phyloP scores from a whole-genome alignment of 2,797 vertebrate species.

The Smutsia temminckii region DNA sequence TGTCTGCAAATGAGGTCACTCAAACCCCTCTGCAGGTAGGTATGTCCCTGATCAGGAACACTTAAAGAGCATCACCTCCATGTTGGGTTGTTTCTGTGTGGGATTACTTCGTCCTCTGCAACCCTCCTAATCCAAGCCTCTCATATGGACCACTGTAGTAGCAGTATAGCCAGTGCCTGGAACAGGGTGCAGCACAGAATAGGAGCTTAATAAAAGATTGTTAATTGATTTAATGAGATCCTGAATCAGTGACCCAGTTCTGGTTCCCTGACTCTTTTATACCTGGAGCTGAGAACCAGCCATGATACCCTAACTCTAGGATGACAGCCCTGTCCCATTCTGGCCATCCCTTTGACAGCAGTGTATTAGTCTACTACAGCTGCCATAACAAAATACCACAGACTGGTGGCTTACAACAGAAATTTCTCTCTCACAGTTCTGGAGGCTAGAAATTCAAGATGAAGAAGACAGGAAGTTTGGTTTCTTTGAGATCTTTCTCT shows the following conservation, averaged over 20 bases:
- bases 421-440: background rate
- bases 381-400: background rate
- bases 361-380: background rate
- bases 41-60: background rate
- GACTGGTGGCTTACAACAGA: background rate
- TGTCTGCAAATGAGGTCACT: background rate
- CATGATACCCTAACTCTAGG: background rate
- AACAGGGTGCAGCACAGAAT: background rate
- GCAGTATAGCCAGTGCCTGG: background rate
- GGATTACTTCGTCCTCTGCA: background rate
- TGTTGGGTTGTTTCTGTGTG: background rate
- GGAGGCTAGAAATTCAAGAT: background rate
- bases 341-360: background rate
- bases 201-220: background rate
- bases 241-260: background rate
- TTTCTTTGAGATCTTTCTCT: background rate
- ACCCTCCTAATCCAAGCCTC: background rate
- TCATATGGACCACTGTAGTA: background rate
- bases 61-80: background rate
- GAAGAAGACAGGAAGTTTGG: background rate
- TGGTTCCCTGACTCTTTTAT: background rate
- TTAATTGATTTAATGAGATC: background rate
- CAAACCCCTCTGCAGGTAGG: background rate
- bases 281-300: background rate
- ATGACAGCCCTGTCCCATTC: background rate